Base-by-base conservation (phyloP, 1,140 invertebrate genomes). In the Drosophila chauvacae region DNA sequence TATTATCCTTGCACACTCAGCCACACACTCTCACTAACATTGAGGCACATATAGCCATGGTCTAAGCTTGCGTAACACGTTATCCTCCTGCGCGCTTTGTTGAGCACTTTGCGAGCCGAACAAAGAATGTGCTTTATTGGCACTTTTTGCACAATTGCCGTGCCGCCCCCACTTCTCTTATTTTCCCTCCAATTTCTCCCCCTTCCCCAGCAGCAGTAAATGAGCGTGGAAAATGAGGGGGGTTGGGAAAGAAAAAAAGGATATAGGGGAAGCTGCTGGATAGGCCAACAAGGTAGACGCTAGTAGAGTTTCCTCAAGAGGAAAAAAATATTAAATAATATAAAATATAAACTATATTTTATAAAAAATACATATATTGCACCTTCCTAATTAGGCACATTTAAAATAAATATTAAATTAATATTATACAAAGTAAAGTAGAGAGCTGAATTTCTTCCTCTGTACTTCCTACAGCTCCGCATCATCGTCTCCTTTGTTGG, bases 91-190 rank as follows among this genome's bases (percentile, higher is more conserved):
- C 69, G 58, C 62, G 85, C 85, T 90, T 88, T 90, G 85, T 85
- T 85, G 81, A 88, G 85, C 85, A 88, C 85, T 88, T 88, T 88
- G 81, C 80, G 62, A 87, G 81, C 84, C 70, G 85, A 90, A 90
- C 85, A 90, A 90, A 90, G 85, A 90, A 90, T 90, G 78, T 90
- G 85, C 85, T 88, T 88, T 88, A 88, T 88, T 90, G 85, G 85
- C 85, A 88, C 85, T 88, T 88, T 87, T 88, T 88, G 70, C 85
- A 88, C 85, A 88, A 88, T 88, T 88, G 85, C 84, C 77, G 68
- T 50, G 71, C 68, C 73, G 51, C 51, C 58, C 23, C 13, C 59
- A 48, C 51, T 37, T 39, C 61, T 65, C 63, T 39, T 13, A 35
- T 30, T 33, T 20, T 9, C 23, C 20, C 60, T 45, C 10, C 42